Conservation (phyloP, 2,797 vertebrate genomes). For the Mus caroli region DNA sequence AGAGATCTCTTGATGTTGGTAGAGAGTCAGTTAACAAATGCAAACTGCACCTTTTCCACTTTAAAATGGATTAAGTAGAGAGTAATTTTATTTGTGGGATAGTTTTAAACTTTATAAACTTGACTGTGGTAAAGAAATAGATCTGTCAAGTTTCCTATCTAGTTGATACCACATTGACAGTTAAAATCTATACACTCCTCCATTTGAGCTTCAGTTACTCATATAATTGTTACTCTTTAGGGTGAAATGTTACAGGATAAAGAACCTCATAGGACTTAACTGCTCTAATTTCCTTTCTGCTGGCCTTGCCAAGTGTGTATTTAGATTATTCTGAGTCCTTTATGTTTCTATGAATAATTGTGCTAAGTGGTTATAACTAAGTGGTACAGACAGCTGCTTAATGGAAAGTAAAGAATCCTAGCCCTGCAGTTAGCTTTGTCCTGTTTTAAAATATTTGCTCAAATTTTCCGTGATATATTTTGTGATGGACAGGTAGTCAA, state of each 20-base stretch:
- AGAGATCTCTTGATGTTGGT: background rate
- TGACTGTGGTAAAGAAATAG: background rate
- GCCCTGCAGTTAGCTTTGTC: background rate
- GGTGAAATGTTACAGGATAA: background rate
- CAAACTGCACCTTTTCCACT: background rate
- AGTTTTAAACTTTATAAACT: background rate
- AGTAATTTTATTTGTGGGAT: conserved; percentile 14
- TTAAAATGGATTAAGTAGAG: conserved; percentile 35
- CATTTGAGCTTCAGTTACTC: conserved; percentile 39
- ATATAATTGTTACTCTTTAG: conserved; percentile 14
- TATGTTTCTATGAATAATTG: background rate
- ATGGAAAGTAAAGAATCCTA: conserved; percentile 21
- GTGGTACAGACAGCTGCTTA: background rate
- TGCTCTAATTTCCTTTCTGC: background rate
- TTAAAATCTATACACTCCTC: background rate
- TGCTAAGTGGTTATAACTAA: conserved; percentile 49
- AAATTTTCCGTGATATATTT: background rate
- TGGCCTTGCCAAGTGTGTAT: background rate
- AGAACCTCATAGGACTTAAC: background rate
- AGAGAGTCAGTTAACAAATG: background rate
- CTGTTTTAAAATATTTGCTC: conserved; percentile 12
- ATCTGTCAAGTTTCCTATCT: background rate
- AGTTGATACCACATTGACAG: background rate
- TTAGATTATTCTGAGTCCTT: conserved; percentile 33
- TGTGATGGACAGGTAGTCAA: background rate